Percentiles rank a stretch among this genome's conserved stretches.
Evolutionary conservation across 2,888 invertebrate species (phyloP).

Genomic region (Marasmarcha lunaedactyla): DNA sequence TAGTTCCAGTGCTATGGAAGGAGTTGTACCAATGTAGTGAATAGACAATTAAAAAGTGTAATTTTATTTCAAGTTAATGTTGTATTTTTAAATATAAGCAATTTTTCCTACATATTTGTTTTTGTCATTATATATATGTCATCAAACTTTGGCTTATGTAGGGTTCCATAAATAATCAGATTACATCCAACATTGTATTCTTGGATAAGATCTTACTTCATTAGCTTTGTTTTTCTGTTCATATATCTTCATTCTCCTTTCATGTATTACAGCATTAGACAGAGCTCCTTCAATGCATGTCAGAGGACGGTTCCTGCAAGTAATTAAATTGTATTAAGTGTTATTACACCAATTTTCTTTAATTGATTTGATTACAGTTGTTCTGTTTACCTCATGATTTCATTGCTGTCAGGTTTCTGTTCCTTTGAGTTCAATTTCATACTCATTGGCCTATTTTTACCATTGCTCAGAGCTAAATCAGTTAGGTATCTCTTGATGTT

Average conservation of each 20-base stretch:
- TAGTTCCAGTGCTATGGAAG: slow-evolving; percentile 25
- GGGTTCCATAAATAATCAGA: no score
- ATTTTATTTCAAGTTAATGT: no score
- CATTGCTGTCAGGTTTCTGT: slow-evolving; percentile 23
- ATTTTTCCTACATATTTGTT: no score
- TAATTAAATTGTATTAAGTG: no score
- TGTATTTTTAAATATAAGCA: no score
- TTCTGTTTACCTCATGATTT: no score
- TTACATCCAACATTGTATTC: slow-evolving; percentile 45
- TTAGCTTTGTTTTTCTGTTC: slow-evolving; percentile 33
- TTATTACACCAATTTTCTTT: no score
- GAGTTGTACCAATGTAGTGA: slow-evolving; percentile 42
- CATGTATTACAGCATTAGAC: slow-evolving; percentile 67
- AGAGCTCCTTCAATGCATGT: slow-evolving; percentile 72
- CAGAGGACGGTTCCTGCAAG: slow-evolving; percentile 40
- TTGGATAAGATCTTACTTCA: slow-evolving; percentile 36
- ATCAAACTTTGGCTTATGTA: no score
- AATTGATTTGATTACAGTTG: no score
- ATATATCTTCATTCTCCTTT: slow-evolving; percentile 42
- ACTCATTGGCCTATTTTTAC: slow-evolving; percentile 39
- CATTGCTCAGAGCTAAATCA: slow-evolving; percentile 61
- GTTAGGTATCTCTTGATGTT: slow-evolving; percentile 73
- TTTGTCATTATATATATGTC: no score
- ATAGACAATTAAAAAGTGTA: slow-evolving; percentile 1
- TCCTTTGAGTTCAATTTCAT: slow-evolving; percentile 29